These are phyloP conservation scores for Anseranas semipalmata DNA, from an alignment of 2,113 vertebrate genomes.

Conservation along the genomic window DNA sequence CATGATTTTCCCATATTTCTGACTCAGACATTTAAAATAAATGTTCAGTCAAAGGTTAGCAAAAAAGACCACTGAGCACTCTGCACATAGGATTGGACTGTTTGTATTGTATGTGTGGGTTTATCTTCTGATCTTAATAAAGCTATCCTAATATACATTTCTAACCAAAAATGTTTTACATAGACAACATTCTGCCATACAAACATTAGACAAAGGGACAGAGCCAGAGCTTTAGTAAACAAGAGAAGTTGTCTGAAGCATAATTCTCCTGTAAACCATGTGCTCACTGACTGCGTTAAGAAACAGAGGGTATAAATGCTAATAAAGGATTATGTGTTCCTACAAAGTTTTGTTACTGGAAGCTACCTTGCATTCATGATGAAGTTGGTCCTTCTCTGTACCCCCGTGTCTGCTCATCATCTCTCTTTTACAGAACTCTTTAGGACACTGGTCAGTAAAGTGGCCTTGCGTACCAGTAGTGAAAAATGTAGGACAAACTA, in stretches of 20 bases:
- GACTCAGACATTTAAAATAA: background rate
- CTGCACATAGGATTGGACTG: background rate
- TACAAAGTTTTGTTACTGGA: background rate
- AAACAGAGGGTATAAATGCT: constrained; percentile 19
- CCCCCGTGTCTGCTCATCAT: background rate
- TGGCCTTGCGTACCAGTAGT: background rate
- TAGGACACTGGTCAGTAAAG: background rate
- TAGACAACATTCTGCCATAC: background rate
- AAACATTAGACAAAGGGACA: background rate
- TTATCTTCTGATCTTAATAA: background rate
- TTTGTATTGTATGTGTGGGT: background rate
- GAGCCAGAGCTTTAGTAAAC: background rate
- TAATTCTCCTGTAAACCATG: background rate
- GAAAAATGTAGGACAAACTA: background rate
- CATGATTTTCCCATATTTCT: background rate
- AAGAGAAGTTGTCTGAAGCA: background rate
- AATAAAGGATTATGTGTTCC: constrained; percentile 44
- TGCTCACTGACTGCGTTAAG: background rate
- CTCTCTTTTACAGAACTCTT: background rate
- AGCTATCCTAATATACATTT: background rate
- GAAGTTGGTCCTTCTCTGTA: background rate
- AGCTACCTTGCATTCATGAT: background rate
- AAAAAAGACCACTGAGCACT: background rate
- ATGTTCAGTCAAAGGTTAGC: background rate
- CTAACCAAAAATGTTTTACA: background rate